These are phyloP conservation scores for Tiliacea aurago DNA, from an alignment of 2,888 invertebrate genomes.

Conservation along the genomic window DNA sequence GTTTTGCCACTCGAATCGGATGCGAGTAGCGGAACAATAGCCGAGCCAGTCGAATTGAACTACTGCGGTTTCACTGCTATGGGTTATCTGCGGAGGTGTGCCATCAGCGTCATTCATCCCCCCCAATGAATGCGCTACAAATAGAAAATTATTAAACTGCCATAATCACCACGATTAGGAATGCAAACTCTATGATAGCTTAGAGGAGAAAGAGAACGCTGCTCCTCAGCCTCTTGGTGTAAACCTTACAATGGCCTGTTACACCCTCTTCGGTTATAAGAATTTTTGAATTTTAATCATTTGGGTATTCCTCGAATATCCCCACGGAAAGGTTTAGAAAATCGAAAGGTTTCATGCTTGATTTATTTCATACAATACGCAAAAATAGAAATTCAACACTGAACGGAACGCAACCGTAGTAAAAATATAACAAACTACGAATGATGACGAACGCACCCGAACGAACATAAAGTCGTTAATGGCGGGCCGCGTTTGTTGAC, in stretches of 20 bases:
- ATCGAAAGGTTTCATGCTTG: not conserved
- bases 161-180: not conserved
- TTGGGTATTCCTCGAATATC: not conserved
- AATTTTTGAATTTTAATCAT: not conserved
- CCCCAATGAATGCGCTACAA: not conserved
- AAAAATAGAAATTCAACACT: not conserved
- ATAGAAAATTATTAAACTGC: not conserved
- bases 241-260: too few species aligned
- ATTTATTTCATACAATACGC: not conserved
- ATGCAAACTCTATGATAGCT: not conserved
- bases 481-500: constrained; percentile 61
- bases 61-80: too few species aligned
- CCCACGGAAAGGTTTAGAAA: too few species aligned
- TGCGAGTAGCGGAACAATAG: too few species aligned
- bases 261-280: not conserved
- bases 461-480: constrained; percentile 36
- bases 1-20: too few species aligned
- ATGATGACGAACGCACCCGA: constrained; percentile 33
- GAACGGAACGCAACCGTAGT: constrained; percentile 40
- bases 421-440: not conserved
- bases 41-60: too few species aligned
- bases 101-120: too few species aligned
- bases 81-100: too few species aligned
- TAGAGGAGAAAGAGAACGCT: not conserved
- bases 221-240: not conserved